A percentile compares a stretch with the other conserved stretches of the same genome.
Conservation (phyloP, 2,888 invertebrate species). For the Acanthacorydalis orientalis region DNA sequence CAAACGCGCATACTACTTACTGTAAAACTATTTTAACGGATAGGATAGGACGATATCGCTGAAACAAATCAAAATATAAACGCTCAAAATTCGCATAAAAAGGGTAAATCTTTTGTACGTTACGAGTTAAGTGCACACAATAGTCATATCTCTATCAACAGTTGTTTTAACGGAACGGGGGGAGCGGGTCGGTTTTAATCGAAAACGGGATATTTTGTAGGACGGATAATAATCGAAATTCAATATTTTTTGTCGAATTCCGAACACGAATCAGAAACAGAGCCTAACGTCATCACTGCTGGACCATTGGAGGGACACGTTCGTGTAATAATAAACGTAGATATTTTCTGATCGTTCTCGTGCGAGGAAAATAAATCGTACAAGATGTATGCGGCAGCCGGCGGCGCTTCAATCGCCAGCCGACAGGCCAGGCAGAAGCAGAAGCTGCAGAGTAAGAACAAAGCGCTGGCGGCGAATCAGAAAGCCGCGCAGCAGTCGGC, state of each 20-base stretch:
- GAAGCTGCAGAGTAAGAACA: conserved; percentile 29
- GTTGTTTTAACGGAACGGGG: neutral
- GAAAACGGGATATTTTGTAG: neutral
- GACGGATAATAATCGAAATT: neutral
- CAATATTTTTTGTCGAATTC: neutral
- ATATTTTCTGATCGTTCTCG: neutral
- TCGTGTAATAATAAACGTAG: neutral
- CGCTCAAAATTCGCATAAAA: no score
- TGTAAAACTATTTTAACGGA: no score
- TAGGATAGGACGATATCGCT: no score
- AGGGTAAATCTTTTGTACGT: no score
- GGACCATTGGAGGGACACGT: no score
- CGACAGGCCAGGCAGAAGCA: conserved; percentile 51
- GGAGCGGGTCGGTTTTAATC: neutral
- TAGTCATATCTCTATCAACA: neutral
- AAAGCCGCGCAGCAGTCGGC: conserved; percentile 13
- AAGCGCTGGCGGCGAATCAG: conserved; percentile 30
- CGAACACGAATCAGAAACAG: neutral
- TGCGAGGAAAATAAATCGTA: neutral
- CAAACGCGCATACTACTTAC: no score
- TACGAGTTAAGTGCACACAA: no score
- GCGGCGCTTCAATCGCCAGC: conserved; percentile 74
- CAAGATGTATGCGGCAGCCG: conserved; percentile 75
- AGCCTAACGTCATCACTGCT: no score
- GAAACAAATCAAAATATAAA: no score